Base-by-base conservation (phyloP, 92 coral and sea anemone genomes). In the Phenganax stokvisi region DNA sequence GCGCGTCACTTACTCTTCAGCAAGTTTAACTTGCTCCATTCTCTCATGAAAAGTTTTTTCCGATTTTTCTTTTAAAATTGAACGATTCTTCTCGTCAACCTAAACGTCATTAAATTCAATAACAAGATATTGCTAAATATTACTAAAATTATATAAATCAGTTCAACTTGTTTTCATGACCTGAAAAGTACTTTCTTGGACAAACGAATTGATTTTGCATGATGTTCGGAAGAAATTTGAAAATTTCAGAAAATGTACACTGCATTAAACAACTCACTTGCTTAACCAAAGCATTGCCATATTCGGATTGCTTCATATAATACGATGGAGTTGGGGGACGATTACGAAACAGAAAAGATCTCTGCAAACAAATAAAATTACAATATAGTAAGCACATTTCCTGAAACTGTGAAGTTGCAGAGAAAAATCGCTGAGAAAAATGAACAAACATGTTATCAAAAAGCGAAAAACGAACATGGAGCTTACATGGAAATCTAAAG, bases 311-410 rank as follows among this genome's bases (percentile, higher is more conserved):
- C n/a, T 90, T 89, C 30, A 92, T 68, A 28, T 64, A 88, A 31
- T 93, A 85, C 16, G 98, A 97, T 28, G 98, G 98, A n/a, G 98
- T 94, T 11, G 92, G 86, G 13, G 97, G 90, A 37, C 98, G 91
- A 75, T 90, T 91, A 74, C 89, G 98, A 82, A 94, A 94, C 82
- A 94, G 85, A 88, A 88, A 94, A 6, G 98, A 94, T 56, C 98
- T 88, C 98, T 94, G 82, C n/a, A 77, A 71, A 85, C 30, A 77
- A 77, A 74, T 54, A 68, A 71, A 11, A 17, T 30, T 80, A 0
- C 27, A 59, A 59, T 12, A 59, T 59, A 20, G 4, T 20, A 59
- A 13, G 15, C 16, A 59, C 25, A 3, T 20, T 59, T 12, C 2
- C 7, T 52, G 80, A 10, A 58, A 15, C 37, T 3, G n/a, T n/a